Evolutionary conservation across 2,888 invertebrate genomes (phyloP).

Genomic region (Archaeoteleia sp.): DNA sequence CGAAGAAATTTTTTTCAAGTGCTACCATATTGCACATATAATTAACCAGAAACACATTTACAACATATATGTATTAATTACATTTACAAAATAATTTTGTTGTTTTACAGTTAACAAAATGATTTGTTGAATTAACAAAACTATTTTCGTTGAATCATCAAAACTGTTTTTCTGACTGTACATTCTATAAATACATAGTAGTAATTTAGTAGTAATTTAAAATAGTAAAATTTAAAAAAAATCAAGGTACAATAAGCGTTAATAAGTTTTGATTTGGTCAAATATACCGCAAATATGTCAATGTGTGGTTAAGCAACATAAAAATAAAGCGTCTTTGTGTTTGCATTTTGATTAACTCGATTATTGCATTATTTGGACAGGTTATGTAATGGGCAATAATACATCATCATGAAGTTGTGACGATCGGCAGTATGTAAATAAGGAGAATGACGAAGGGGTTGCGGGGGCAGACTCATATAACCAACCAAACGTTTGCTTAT

Average conservation of each 20-base stretch:
- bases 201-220: too few species aligned
- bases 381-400: conserved; percentile 6
- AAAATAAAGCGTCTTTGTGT: not conserved
- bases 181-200: too few species aligned
- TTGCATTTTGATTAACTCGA: conserved; percentile 15
- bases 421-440: conserved; percentile 8
- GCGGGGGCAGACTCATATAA: too few species aligned
- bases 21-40: too few species aligned
- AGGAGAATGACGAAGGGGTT: conserved; percentile 15
- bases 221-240: too few species aligned
- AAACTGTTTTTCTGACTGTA: too few species aligned
- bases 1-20: conserved; percentile 36
- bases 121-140: too few species aligned
- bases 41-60: too few species aligned
- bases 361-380: conserved; percentile 12
- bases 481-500: conserved; percentile 40
- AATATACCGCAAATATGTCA: not conserved
- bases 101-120: too few species aligned
- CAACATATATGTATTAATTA: too few species aligned
- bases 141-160: too few species aligned
- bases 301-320: not conserved
- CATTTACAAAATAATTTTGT: too few species aligned
- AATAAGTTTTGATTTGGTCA: not conserved
- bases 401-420: conserved; percentile 18
- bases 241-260: not conserved